Base-by-base conservation (phyloP, 2,888 invertebrate species). In the Megastigmus dorsalis region DNA sequence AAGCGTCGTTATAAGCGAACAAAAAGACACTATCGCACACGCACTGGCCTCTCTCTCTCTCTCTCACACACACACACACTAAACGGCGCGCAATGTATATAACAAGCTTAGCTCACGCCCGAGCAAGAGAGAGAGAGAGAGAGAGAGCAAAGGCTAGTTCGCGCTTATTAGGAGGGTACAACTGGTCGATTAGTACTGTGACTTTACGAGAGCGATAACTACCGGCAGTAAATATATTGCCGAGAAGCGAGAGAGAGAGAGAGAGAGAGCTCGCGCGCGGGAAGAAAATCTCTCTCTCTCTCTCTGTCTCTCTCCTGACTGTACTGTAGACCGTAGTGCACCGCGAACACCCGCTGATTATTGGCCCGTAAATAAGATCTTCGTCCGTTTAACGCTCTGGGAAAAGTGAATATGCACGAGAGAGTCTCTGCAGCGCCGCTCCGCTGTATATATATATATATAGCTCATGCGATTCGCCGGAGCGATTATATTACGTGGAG, bases 221-320 rank as follows among this genome's bases (percentile, higher is more conserved):
- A n/a, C 68, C 59, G 38, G 48, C 50, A 50, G 68, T 68, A 68
- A 68, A 68, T 59, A 57, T 59, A 57, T 57, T 18, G 66, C 43
- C n/a, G n/a, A n/a, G n/a, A n/a, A n/a, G n/a, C n/a, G n/a, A n/a
- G n/a, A n/a, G n/a, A n/a, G n/a, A n/a, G n/a, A n/a, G n/a, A n/a
- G n/a, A n/a, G n/a, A n/a, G n/a, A n/a, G 28, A n/a, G 23, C 23
- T 55, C 30, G 50, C 48, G n/a, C 59, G 41, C 62, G 30, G 26
- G 20, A 52, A 54, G 41, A 28, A 66, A 66, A 66, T 66, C 66
- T 13, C 54, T 48, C 48, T 62, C 48, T 63, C 23, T 36, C 43
- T 36, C 48, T 48, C 23, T 18, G n/a, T n/a, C n/a, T n/a, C n/a
- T n/a, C n/a, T n/a, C n/a, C n/a, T n/a, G n/a, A n/a, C n/a, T n/a